phyloP scores from a whole-genome alignment of 2,113 vertebrate species.

The Trochalopteron elliotii region DNA sequence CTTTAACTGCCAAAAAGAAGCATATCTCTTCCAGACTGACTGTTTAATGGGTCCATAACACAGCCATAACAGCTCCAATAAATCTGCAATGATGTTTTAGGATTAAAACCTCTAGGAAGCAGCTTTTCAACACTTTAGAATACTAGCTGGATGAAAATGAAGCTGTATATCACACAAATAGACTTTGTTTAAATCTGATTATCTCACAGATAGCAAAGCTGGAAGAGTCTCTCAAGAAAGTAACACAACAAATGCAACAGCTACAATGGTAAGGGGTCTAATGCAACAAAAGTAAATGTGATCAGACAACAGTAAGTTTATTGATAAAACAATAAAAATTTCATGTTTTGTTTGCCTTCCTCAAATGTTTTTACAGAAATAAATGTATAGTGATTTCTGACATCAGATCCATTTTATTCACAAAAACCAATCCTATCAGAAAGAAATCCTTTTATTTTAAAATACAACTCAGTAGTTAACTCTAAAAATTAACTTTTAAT shows the following conservation, averaged over 20 bases:
- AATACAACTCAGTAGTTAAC: neutral
- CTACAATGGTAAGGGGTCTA: constrained; percentile 77
- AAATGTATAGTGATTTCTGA: neutral
- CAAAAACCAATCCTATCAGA: neutral
- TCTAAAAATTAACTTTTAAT: neutral
- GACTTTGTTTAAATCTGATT: neutral
- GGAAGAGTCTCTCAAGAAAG: constrained; percentile 79
- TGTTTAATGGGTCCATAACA: neutral
- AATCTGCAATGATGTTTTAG: neutral
- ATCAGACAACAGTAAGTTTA: neutral
- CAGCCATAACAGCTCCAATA: neutral
- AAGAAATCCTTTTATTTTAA: neutral
- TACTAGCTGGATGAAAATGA: neutral
- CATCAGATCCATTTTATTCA: neutral
- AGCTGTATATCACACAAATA: neutral
- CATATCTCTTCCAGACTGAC: neutral
- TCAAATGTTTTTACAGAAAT: neutral
- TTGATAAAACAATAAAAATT: neutral
- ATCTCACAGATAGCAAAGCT: constrained; percentile 77
- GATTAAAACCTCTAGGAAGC: neutral
- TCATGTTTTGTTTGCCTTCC: neutral
- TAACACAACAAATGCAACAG: constrained; percentile 78
- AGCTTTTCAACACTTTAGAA: neutral
- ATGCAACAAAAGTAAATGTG: neutral
- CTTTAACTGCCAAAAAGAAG: neutral